Conservation (phyloP, 2,113 vertebrate species). For the human (Homo sapiens) region DNA sequence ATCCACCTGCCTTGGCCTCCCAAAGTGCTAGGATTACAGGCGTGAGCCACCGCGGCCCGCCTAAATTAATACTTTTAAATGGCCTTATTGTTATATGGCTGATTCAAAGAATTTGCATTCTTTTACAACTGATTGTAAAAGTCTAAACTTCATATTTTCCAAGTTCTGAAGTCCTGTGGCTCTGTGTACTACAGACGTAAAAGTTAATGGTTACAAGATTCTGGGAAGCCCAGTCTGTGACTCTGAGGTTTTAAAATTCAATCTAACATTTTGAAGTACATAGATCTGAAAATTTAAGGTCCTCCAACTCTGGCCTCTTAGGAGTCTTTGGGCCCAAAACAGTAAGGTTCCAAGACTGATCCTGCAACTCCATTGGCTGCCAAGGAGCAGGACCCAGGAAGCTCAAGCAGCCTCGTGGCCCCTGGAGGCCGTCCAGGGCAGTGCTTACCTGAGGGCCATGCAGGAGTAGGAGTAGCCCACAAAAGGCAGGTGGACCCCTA, state of each 20-base stretch:
- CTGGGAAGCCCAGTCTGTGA: background rate
- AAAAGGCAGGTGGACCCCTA: conserved; percentile 90
- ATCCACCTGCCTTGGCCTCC: too few relatives aligned
- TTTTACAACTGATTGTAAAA: background rate
- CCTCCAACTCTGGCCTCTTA: background rate
- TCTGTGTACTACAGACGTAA: background rate
- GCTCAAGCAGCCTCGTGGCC: background rate
- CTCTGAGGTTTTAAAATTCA: background rate
- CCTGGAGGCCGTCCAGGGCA: background rate
- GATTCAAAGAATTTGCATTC: background rate
- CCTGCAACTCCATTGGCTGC: background rate
- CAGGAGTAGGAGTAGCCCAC: conserved; percentile 90
- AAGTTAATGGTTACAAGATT: background rate
- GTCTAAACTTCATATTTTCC: background rate
- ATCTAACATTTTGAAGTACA: background rate
- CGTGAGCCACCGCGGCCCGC: too few relatives aligned
- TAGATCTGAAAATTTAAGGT: background rate
- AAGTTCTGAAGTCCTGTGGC: background rate
- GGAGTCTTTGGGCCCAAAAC: background rate
- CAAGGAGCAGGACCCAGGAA: background rate
- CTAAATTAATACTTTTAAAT: background rate
- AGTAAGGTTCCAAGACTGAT: background rate
- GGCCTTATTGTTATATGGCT: background rate
- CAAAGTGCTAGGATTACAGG: too few relatives aligned
- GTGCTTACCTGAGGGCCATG: conserved; percentile 84